Conservation (phyloP, 2,888 invertebrate species). For the Philhelius pedissequus region DNA sequence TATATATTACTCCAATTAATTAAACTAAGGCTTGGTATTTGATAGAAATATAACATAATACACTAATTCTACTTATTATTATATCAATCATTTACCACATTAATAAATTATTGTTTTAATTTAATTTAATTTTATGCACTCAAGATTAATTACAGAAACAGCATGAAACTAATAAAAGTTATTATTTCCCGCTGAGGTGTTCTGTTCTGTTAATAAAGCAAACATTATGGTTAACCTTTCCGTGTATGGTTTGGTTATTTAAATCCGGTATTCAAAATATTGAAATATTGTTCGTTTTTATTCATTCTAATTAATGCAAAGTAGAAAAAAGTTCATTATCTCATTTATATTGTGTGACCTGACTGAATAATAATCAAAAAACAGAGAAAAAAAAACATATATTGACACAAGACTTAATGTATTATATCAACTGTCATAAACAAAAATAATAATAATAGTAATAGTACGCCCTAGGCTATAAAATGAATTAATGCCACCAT, state of each 20-base stretch:
- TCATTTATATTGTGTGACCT: neutral
- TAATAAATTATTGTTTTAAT: neutral
- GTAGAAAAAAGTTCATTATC: neutral
- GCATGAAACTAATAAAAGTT: neutral
- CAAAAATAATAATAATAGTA: neutral
- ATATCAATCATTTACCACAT: neutral
- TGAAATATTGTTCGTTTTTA: too few species aligned
- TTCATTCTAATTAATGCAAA: neutral
- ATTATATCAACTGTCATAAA: neutral
- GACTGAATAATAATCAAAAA: neutral
- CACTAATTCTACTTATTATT: neutral
- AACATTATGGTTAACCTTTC: neutral
- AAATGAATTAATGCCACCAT: constrained; percentile 5
- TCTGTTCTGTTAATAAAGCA: neutral
- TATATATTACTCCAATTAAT: neutral
- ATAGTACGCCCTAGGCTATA: neutral
- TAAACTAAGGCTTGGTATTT: neutral
- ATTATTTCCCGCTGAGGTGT: neutral
- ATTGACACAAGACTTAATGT: neutral
- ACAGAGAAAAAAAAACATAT: neutral
- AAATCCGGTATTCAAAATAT: neutral
- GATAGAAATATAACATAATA: neutral
- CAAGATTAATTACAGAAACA: neutral
- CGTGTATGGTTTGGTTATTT: neutral
- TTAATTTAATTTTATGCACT: neutral